Evolutionary conservation across 1,140 invertebrate genomes (phyloP), one percentile per base, ranked within the genome.

Genomic region (Ceratina australensis): DNA sequence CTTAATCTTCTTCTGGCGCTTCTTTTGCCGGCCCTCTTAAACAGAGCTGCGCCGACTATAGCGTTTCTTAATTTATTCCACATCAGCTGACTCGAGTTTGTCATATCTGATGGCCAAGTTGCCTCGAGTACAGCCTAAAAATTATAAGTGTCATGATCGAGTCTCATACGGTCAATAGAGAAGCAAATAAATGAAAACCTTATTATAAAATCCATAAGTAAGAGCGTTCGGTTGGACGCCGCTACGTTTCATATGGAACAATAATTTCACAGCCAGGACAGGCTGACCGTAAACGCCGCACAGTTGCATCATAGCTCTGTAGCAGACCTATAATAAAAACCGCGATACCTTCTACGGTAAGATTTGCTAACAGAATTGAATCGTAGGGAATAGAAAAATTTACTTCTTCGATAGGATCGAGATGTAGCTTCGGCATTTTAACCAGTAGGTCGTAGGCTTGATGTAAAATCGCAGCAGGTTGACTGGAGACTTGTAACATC

Each of bases 241-340:
- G 67, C 95, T 95, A n/a, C 96, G 94, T 90, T 98, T 98, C 98
- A 99, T 99, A 68, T 98, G 95, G 86, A 97, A 97, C 72, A 99
- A 93, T 52, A 99, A 94, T 90, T 98, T 98, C 0, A 99, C 98
- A 7, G 99, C 99, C 81, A 99, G 92, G 57, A 98, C 95, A 3
- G 99, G 99, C 87, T 98, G 94, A 75, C 97, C 96, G 89, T 99
- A 97, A 77, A 98, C 95, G 12, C 98, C 98, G 92, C 99, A 99
- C 3, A 99, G 94, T 92, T 99, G 98, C 97, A 99, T 99, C 95
- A 99, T 97, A 42, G 99, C 97, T 83, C 99, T 94, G 91, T 99
- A 99, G 92, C 98, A 99, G 71, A 99, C 96, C 96, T 97, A 85
- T 69, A 81, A 66, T 65, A 42, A 42, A 42, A 42, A 42, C 0